A percentile compares a stretch with the other conserved stretches of the same genome.
These are phyloP conservation scores for Himalopsyche phryganea DNA, from an alignment of 1,140 invertebrate species.

Conservation along the genomic window DNA sequence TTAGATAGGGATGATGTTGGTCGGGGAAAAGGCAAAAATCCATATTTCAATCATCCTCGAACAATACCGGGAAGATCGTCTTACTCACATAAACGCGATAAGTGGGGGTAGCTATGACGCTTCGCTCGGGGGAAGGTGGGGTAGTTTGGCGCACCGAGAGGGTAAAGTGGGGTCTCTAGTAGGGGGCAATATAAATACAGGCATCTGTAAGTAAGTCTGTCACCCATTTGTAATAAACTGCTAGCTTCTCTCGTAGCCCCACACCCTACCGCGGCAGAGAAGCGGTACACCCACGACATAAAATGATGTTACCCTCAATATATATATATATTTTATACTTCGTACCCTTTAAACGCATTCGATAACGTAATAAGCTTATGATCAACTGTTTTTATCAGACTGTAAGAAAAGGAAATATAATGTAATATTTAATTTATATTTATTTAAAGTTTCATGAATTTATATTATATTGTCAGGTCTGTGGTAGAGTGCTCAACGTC, in stretches of 20 bases:
- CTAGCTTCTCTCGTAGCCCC: slow-evolving; percentile 10
- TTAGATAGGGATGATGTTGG: slow-evolving; percentile 12
- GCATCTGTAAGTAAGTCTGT: slow-evolving; percentile 32
- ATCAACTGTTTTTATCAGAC: too few relatives aligned
- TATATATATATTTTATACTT: neutral
- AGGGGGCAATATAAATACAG: slow-evolving; percentile 22
- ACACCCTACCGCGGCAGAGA: slow-evolving; percentile 10
- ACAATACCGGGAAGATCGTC: slow-evolving; percentile 31
- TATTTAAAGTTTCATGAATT: too few relatives aligned
- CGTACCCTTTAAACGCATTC: neutral
- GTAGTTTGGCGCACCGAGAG: slow-evolving; percentile 1
- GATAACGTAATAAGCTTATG: neutral
- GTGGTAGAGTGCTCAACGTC: too few relatives aligned
- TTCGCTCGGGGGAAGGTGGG: neutral
- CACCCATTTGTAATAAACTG: slow-evolving; percentile 33
- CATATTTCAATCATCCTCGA: slow-evolving; percentile 34
- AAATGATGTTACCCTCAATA: slow-evolving; percentile 20
- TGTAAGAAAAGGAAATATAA: too few relatives aligned
- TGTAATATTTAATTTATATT: too few relatives aligned
- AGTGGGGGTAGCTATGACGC: slow-evolving; percentile 11
- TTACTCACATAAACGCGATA: slow-evolving; percentile 27
- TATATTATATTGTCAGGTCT: too few relatives aligned
- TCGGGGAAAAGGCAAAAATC: slow-evolving; percentile 23
- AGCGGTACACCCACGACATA: slow-evolving; percentile 6
- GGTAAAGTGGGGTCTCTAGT: neutral